Evolutionary conservation across 2,888 invertebrate genomes (phyloP).

Genomic region (Agrochola litura): DNA sequence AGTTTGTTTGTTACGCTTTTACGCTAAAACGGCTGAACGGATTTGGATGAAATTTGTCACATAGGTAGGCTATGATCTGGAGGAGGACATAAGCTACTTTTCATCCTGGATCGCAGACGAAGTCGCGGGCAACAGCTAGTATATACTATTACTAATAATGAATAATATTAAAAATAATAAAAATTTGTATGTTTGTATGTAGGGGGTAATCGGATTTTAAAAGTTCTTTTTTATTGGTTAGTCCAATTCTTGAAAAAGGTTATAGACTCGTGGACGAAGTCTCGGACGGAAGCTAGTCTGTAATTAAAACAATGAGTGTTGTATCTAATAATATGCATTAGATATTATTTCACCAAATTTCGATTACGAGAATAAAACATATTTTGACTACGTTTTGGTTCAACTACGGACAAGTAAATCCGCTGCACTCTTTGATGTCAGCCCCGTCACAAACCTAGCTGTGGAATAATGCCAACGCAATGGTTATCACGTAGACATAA

Average conservation of each 20-base stretch:
- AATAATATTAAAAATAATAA: no score
- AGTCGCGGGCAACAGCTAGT: neutral
- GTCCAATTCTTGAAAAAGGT: no score
- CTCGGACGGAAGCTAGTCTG: neutral
- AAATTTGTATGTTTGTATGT: no score
- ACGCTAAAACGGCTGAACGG: no score
- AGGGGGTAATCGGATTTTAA: no score
- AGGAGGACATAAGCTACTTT: no score
- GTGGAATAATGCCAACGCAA: neutral
- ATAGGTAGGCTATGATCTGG: no score
- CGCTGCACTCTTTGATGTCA: neutral
- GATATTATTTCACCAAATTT: neutral
- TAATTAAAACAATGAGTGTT: neutral
- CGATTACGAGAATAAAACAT: neutral
- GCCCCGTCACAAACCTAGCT: neutral
- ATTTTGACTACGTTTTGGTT: neutral
- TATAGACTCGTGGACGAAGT: neutral
- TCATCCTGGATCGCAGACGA: neutral
- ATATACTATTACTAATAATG: no score
- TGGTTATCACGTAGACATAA: no score
- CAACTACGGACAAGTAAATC: neutral
- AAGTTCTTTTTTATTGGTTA: no score
- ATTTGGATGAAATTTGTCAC: no score
- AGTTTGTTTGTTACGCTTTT: no score
- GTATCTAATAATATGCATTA: neutral